Conservation (phyloP, 1,140 invertebrate genomes). For the Sitophilus oryzae region DNA sequence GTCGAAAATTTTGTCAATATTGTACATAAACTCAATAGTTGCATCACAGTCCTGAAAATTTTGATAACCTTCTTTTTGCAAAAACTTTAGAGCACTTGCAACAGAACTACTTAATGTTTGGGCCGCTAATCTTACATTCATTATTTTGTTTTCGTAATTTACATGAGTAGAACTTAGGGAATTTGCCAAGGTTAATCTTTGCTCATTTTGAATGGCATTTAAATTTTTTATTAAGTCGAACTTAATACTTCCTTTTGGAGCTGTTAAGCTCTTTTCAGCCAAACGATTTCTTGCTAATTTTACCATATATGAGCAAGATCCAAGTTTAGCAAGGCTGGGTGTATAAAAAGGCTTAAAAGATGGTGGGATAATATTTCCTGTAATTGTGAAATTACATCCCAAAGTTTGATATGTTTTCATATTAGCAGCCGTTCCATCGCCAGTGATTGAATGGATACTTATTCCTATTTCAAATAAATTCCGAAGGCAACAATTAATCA, state of each 20-base stretch:
- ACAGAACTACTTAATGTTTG: slow-evolving; percentile 34
- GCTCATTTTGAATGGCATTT: slow-evolving; percentile 28
- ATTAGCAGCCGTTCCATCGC: slow-evolving; percentile 26
- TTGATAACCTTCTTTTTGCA: slow-evolving; percentile 14
- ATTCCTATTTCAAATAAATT: slow-evolving; percentile 26
- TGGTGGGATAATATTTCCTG: background rate
- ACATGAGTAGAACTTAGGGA: slow-evolving; percentile 24
- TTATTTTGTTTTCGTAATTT: slow-evolving; percentile 31
- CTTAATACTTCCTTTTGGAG: slow-evolving; percentile 23
- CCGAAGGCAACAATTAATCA: slow-evolving; percentile 20
- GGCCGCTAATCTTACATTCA: slow-evolving; percentile 33
- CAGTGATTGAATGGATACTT: slow-evolving; percentile 28
- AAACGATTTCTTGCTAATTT: slow-evolving; percentile 32
- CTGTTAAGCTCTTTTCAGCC: slow-evolving; percentile 23
- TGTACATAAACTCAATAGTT: slow-evolving; percentile 32
- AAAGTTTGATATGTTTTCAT: slow-evolving; percentile 23
- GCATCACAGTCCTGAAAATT: slow-evolving; percentile 28
- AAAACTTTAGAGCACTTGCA: slow-evolving; percentile 35
- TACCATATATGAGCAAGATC: slow-evolving; percentile 32
- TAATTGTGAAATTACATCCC: slow-evolving; percentile 24
- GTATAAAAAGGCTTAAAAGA: slow-evolving; percentile 12
- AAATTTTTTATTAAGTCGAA: slow-evolving; percentile 30
- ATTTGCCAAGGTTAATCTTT: slow-evolving; percentile 33
- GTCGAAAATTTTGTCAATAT: slow-evolving; percentile 36
- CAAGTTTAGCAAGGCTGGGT: slow-evolving; percentile 28